phyloP scores from a whole-genome alignment of 2,888 invertebrate genomes.

The Calameuta pallipes region DNA sequence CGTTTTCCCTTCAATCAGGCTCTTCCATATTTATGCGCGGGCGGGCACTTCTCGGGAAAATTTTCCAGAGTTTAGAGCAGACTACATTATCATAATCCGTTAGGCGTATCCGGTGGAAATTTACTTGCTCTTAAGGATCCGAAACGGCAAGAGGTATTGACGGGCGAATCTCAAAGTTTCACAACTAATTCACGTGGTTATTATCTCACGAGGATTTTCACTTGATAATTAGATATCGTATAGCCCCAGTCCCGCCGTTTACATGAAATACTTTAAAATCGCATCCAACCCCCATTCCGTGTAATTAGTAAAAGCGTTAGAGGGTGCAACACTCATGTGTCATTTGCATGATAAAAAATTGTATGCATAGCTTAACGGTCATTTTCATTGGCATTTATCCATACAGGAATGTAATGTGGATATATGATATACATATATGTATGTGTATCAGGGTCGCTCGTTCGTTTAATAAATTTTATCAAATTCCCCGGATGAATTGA shows the following conservation, averaged over 20 bases:
- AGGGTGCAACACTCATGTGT: too few relatives aligned
- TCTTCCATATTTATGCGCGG: constrained; percentile 54
- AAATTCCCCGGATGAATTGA: constrained; percentile 41
- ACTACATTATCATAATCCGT: constrained; percentile 57
- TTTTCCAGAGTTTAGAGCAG: constrained; percentile 53
- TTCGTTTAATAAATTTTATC: constrained; percentile 45
- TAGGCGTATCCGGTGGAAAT: constrained; percentile 13
- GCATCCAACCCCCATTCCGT: too few relatives aligned
- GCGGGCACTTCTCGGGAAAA: constrained; percentile 40
- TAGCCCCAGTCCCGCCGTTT: too few relatives aligned
- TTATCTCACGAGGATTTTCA: too few relatives aligned
- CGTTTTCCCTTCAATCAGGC: constrained; percentile 47
- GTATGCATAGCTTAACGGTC: constrained; percentile 32
- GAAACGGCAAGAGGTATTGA: too few relatives aligned
- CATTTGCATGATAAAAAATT: constrained; percentile 32
- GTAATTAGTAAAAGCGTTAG: too few relatives aligned
- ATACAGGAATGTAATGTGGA: too few relatives aligned
- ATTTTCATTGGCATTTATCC: constrained; percentile 25
- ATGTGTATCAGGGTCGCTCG: not conserved
- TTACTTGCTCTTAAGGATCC: too few relatives aligned
- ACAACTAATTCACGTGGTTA: too few relatives aligned
- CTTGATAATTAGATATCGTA: too few relatives aligned
- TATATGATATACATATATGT: not conserved
- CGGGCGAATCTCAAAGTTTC: too few relatives aligned
- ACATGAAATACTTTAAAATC: too few relatives aligned